phyloP scores from a whole-genome alignment of 2,797 vertebrate species.

The Centroberyx gerrardi region DNA sequence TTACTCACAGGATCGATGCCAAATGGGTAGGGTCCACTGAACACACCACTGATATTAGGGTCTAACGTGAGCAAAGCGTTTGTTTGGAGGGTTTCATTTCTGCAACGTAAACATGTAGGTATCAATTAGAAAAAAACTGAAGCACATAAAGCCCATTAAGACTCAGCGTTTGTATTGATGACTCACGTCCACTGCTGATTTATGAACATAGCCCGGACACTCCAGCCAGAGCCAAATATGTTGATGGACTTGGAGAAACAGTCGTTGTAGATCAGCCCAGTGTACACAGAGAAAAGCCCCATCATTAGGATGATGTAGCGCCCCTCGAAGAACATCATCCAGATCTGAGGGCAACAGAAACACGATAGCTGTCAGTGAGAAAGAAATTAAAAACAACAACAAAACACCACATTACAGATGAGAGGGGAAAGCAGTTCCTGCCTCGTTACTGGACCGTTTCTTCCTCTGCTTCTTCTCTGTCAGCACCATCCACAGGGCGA shows the following conservation, averaged over 20 bases:
- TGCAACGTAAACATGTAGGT: conserved; percentile 49
- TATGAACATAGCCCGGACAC: conserved; percentile 91
- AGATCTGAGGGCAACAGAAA: conserved; percentile 76
- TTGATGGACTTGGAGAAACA: conserved; percentile 97
- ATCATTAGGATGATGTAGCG: conserved; percentile 96
- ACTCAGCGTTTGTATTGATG: not conserved
- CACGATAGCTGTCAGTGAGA: not conserved
- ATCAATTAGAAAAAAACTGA: conserved; percentile 7
- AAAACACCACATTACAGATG: not conserved
- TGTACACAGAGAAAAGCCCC: conserved; percentile 97
- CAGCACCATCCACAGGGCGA: conserved; percentile 92
- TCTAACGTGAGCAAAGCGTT: conserved; percentile 88
- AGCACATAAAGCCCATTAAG: not conserved
- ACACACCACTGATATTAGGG: conserved; percentile 93
- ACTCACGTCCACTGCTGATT: conserved; percentile 92
- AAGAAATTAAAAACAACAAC: conserved; percentile 17
- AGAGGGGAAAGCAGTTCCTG: conserved; percentile 58
- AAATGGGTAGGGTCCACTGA: conserved; percentile 92
- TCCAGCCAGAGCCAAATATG: conserved; percentile 96
- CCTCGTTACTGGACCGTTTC: conserved; percentile 90
- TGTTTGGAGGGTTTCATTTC: conserved; percentile 86
- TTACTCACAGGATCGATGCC: conserved; percentile 96
- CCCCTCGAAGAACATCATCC: conserved; percentile 90
- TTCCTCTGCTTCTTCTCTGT: conserved; percentile 90
- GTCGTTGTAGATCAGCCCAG: conserved; percentile 97